These are phyloP conservation scores for Melierax canorus DNA, from an alignment of 2,113 vertebrate species.

Conservation along the genomic window DNA sequence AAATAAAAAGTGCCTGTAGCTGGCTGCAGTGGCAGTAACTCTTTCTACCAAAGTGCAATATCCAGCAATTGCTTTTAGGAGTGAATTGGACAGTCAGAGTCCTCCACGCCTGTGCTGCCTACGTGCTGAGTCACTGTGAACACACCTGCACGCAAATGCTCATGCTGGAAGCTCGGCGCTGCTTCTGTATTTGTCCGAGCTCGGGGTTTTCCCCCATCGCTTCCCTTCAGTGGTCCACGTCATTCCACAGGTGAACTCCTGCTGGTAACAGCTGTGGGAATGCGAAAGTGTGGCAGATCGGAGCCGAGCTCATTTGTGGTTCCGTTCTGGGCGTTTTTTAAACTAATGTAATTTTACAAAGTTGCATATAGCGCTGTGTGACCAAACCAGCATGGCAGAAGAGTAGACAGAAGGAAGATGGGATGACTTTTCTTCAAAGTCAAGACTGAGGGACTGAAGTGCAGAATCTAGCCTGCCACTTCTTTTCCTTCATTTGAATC, in stretches of 20 bases:
- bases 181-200: fast-evolving
- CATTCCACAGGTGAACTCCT: background rate
- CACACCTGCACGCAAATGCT: background rate
- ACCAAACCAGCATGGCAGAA: background rate
- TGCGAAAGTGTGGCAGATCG: background rate
- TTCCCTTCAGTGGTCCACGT: fast-evolving
- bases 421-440: background rate
- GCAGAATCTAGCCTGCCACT: background rate
- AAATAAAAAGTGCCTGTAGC: background rate
- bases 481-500: background rate
- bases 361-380: background rate
- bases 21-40: background rate
- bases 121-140: fast-evolving
- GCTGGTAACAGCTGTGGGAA: background rate
- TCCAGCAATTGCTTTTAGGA: background rate
- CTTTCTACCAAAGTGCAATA: background rate
- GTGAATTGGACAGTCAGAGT: background rate
- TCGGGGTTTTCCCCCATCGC: fast-evolving
- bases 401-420: background rate
- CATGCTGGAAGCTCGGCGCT: background rate
- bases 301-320: background rate
- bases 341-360: background rate
- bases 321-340: background rate
- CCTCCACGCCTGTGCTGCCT: background rate
- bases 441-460: background rate